phyloP scores from a whole-genome alignment of 2,113 vertebrate genomes.

The Pachyramphus minor region DNA sequence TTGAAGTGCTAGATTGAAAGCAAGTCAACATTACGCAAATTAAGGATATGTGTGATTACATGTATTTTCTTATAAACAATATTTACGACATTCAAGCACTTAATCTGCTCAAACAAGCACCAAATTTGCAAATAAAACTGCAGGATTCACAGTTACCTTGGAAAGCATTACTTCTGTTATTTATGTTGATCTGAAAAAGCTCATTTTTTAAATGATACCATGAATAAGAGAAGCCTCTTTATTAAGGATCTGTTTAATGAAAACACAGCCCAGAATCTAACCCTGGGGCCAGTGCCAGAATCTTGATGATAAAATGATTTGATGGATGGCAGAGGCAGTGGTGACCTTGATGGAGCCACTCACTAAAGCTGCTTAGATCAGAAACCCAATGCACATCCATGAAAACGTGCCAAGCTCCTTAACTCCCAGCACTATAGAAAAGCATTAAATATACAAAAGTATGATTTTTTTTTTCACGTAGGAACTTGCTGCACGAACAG shows the following conservation, averaged over 20 bases:
- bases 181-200: not conserved
- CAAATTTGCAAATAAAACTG: not conserved
- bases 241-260: not conserved
- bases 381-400: not conserved
- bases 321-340: rapidly evolving
- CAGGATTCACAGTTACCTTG: not conserved
- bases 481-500: not conserved
- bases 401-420: not conserved
- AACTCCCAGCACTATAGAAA: rapidly evolving
- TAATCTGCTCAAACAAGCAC: not conserved
- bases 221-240: not conserved
- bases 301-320: not conserved
- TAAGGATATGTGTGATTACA: not conserved
- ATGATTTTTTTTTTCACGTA: rapidly evolving
- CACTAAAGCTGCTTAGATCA: not conserved
- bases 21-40: not conserved
- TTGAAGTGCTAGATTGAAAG: not conserved
- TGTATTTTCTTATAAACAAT: not conserved
- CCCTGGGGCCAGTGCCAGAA: not conserved
- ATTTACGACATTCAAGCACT: not conserved
- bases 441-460: not conserved
- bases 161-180: not conserved
- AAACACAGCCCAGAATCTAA: not conserved
- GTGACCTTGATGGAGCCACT: not conserved
- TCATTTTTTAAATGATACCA: rapidly evolving